Evolutionary conservation across 2,113 vertebrate species (phyloP).

Genomic region (Grantiella picta): DNA sequence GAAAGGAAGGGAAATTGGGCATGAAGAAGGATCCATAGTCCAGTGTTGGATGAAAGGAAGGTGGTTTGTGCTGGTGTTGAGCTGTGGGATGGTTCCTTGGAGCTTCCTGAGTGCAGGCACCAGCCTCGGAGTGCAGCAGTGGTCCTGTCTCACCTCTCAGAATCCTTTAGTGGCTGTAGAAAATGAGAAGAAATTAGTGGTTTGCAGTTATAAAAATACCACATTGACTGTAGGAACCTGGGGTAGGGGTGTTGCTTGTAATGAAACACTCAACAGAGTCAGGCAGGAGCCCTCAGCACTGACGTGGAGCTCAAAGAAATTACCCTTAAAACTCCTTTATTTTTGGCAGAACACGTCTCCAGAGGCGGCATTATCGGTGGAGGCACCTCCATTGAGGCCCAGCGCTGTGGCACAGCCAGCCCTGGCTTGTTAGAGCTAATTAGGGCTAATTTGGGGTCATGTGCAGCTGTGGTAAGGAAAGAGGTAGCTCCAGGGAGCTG

Average conservation of each 20-base stretch:
- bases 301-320: not conserved
- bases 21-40: not conserved
- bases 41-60: rapidly evolving
- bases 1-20: not conserved
- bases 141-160: not conserved
- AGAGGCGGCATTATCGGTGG: not conserved
- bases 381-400: rapidly evolving
- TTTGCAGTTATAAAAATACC: not conserved
- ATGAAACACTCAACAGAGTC: not conserved
- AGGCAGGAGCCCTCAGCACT: not conserved
- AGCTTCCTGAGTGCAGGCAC: not conserved
- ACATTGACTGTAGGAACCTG: rapidly evolving
- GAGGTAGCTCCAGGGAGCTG: not conserved
- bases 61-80: not conserved
- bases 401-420: not conserved
- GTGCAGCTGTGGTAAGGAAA: not conserved
- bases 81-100: not conserved
- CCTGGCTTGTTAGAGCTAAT: not conserved
- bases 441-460: not conserved
- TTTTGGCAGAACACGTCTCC: not conserved
- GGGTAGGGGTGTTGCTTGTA: not conserved
- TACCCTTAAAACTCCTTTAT: not conserved
- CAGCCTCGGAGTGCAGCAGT: not conserved
- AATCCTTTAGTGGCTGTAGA: not conserved
- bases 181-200: not conserved